A percentile compares a stretch with the other conserved stretches of the same genome.
phyloP scores from a whole-genome alignment of 2,113 vertebrate genomes.

The Fulica atra region DNA sequence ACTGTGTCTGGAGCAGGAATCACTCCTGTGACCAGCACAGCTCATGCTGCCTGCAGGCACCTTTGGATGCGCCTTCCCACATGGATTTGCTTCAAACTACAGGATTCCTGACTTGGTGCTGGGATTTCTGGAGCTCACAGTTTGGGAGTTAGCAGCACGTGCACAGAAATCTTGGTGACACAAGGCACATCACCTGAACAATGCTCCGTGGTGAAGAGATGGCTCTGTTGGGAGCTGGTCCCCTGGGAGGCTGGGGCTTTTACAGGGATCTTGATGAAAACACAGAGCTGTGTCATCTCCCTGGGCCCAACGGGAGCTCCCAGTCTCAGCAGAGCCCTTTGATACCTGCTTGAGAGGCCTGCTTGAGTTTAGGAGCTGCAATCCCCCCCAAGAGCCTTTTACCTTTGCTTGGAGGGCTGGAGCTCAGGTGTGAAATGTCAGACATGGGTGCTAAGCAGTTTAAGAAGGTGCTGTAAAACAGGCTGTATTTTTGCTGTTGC shows the following conservation, averaged over 20 bases:
- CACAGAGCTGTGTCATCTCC: neutral
- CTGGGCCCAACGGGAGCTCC: neutral
- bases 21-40: neutral
- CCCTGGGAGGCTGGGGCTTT: neutral
- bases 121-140: neutral
- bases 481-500: neutral
- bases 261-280: neutral
- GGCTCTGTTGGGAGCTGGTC: neutral
- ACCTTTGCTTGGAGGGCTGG: neutral
- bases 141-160: neutral
- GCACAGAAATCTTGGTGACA: neutral
- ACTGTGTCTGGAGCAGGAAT: rapidly evolving
- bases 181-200: neutral
- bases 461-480: neutral
- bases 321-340: neutral
- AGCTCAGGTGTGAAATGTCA: conserved; percentile 43
- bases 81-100: rapidly evolving
- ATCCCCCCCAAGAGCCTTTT: neutral
- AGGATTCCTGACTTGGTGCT: neutral
- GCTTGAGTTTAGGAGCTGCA: neutral
- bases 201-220: neutral
- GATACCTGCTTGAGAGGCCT: neutral
- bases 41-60: rapidly evolving
- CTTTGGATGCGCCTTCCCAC: neutral
- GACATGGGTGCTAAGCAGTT: neutral